Conservation (phyloP, 2,888 invertebrate genomes). For the Aphrophora alni region DNA sequence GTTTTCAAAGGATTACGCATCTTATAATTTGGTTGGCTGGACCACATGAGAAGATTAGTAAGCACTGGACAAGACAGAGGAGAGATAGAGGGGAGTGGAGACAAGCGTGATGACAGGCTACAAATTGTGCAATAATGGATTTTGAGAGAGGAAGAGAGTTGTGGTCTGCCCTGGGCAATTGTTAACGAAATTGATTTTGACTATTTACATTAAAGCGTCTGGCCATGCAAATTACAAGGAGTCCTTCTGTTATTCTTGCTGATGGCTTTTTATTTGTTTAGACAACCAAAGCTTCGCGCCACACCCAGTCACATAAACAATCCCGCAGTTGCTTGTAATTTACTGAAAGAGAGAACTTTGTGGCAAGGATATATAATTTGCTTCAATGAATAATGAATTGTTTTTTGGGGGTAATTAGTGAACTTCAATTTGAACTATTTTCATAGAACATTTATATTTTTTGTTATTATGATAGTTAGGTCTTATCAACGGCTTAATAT, state of each 20-base stretch:
- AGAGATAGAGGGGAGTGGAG: not conserved
- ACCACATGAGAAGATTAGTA: not conserved
- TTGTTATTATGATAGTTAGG: too few relatives aligned
- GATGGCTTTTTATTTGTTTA: not conserved
- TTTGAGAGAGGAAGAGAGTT: not conserved
- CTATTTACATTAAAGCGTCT: not conserved
- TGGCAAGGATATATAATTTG: too few relatives aligned
- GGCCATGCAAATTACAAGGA: not conserved
- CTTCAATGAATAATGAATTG: too few relatives aligned
- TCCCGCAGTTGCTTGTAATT: not conserved
- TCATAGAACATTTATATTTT: too few relatives aligned
- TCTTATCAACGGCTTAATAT: too few relatives aligned
- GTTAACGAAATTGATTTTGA: not conserved
- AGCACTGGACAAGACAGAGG: not conserved
- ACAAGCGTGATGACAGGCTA: not conserved
- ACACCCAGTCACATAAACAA: not conserved
- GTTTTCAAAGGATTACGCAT: not conserved
- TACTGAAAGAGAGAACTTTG: not conserved
- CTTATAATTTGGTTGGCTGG: not conserved
- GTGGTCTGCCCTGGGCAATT: not conserved
- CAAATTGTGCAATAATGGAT: not conserved
- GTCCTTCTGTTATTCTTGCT: not conserved
- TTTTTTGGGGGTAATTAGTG: too few relatives aligned
- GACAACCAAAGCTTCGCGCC: not conserved
- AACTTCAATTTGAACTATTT: too few relatives aligned